Base-by-base conservation (phyloP, 2,113 vertebrate species). In the Grantiella picta region DNA sequence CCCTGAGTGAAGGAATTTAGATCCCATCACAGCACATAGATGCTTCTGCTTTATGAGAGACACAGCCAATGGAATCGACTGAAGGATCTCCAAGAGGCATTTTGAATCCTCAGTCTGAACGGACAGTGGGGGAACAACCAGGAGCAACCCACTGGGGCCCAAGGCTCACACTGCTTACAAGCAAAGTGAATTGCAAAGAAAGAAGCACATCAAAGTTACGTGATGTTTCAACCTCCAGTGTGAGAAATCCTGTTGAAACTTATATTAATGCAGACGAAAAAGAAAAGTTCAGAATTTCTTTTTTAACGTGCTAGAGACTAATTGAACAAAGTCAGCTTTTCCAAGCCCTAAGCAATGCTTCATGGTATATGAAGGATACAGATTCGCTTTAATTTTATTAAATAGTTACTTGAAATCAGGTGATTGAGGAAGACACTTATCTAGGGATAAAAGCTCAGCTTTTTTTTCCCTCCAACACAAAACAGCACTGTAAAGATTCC, bases 41-140 rank as follows among this genome's bases (percentile, higher is more conserved):
- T 21, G 40, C 24, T 72, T 42, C 36, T 36, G 31, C 53, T 77
- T 59, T 11, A 28, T 1, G 0, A 57, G 35, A 64, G 5, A 13
- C 12, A 4, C 0, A 1, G 86, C 49, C 10, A 1, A 50, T 44
- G 1, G 2, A 35, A 69, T 13, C 0, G 11, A 82, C 17, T 24
- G 35, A 49, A 59, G 47, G 31, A 52, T 29, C 19, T 11, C 42
- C 6, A 56, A 44, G 49, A 44, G 31, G 33, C 12, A 16, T 75
- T 57, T 50, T 35, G 17, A 90, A 73, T 1, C 3, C 50, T 75
- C 50, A 54, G 33, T 31, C 52, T 36, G 12, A 38, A 38, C 38
- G 42, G 76, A 61, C 21, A 73, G 20, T 0, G 2, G 3, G 19
- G 6, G 5, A 50, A 63, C 9, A 73, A 54, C 29, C 21, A 70